Percentiles rank a stretch among this genome's conserved stretches.
Conservation (phyloP, 2,888 invertebrate genomes). For the Yponomeuta plumbellus region DNA sequence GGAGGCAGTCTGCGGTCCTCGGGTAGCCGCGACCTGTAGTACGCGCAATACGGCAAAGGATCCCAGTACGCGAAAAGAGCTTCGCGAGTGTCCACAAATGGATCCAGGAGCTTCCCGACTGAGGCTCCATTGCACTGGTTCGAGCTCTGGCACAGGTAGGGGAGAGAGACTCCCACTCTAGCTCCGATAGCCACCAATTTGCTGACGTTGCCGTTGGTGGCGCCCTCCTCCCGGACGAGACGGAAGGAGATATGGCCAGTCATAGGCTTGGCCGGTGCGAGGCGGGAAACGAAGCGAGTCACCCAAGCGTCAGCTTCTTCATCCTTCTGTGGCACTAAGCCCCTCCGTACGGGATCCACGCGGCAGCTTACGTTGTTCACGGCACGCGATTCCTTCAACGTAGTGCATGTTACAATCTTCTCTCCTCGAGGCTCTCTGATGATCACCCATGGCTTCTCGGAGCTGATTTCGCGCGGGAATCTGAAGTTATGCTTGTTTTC, state of each 20-base stretch:
- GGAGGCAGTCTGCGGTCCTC: slow-evolving; percentile 62
- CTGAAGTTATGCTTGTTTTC: slow-evolving; percentile 79
- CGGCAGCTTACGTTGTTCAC: slow-evolving; percentile 89
- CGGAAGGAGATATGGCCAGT: slow-evolving; percentile 88
- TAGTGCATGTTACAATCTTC: slow-evolving; percentile 88
- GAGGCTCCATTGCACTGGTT: slow-evolving; percentile 79
- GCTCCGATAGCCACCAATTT: slow-evolving; percentile 76
- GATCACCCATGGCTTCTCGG: slow-evolving; percentile 86
- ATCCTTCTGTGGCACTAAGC: slow-evolving; percentile 81
- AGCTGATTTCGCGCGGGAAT: slow-evolving; percentile 83
- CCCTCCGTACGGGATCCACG: slow-evolving; percentile 80
- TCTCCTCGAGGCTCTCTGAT: slow-evolving; percentile 85
- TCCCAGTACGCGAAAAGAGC: slow-evolving; percentile 90
- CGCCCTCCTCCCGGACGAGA: slow-evolving; percentile 79
- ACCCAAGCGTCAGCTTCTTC: slow-evolving; percentile 84
- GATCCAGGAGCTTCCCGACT: slow-evolving; percentile 79
- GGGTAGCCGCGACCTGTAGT: slow-evolving; percentile 88
- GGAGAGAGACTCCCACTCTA: slow-evolving; percentile 86
- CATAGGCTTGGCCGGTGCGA: slow-evolving; percentile 80
- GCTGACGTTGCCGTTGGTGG: slow-evolving; percentile 58
- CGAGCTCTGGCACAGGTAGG: slow-evolving; percentile 86
- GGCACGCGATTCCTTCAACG: slow-evolving; percentile 85
- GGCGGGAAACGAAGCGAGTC: slow-evolving; percentile 80
- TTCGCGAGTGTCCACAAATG: slow-evolving; percentile 85
- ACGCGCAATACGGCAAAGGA: slow-evolving; percentile 90